phyloP scores from a whole-genome alignment of 2,888 invertebrate genomes.

The Hymenopus coronatus region DNA sequence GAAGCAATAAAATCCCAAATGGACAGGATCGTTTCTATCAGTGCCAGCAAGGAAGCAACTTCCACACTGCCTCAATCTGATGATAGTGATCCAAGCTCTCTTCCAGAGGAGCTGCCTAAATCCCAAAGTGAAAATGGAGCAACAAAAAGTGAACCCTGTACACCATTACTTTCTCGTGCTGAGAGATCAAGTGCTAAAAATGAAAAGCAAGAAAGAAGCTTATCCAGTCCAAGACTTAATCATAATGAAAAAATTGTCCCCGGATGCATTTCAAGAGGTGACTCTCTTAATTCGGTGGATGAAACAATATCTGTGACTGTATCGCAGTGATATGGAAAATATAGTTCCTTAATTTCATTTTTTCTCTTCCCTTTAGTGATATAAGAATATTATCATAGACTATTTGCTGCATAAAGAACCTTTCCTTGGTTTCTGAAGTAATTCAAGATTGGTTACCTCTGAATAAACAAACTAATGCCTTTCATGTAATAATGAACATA shows the following conservation, averaged over 20 bases:
- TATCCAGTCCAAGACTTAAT: not conserved
- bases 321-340: not conserved
- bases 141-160: not conserved
- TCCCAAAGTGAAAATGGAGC: not conserved
- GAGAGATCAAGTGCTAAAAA: not conserved
- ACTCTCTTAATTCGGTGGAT: not conserved
- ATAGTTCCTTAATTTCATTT: slow-evolving; percentile 11
- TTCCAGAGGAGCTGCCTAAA: not conserved
- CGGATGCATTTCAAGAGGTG: slow-evolving; percentile 5
- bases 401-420: not conserved
- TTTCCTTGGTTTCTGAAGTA: not conserved
- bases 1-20: not conserved
- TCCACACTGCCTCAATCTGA: not conserved
- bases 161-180: not conserved
- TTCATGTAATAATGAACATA: not conserved
- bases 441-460: not conserved
- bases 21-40: not conserved
- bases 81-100: not conserved
- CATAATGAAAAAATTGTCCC: slow-evolving; percentile 9
- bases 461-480: too few relatives aligned
- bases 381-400: not conserved
- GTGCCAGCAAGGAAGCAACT: too few relatives aligned
- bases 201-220: not conserved
- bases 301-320: not conserved
- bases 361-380: not conserved